Conservation (phyloP, 92 coral and sea anemone species). For the Zoanthus solanderi region DNA sequence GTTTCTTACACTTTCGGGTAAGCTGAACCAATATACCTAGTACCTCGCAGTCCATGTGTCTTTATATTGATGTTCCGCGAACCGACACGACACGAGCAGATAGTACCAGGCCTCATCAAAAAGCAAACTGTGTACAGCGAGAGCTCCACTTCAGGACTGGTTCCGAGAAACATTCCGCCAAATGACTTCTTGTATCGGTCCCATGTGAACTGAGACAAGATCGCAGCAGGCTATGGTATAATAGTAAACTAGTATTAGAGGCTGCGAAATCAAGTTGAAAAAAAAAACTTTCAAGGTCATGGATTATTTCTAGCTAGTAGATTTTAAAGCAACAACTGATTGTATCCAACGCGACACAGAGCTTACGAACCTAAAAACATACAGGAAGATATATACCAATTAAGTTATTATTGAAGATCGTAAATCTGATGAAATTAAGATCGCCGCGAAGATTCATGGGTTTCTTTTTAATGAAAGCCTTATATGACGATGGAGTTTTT, state of each 20-base stretch:
- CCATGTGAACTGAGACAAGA: slow-evolving; percentile 22
- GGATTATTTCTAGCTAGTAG: no score
- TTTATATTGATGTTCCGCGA: slow-evolving; percentile 10
- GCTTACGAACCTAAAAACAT: no score
- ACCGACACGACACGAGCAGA: slow-evolving; percentile 31
- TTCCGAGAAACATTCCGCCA: slow-evolving; percentile 43
- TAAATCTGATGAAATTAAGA: no score
- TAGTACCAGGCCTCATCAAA: slow-evolving; percentile 39
- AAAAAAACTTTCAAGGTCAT: no score
- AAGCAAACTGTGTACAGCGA: slow-evolving; percentile 39
- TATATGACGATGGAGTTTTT: no score
- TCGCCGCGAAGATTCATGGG: no score
- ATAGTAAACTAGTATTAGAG: not conserved
- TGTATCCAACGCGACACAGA: no score
- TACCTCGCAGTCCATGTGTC: slow-evolving; percentile 12
- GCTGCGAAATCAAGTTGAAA: no score
- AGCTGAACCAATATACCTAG: slow-evolving; percentile 26
- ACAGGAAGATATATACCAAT: no score
- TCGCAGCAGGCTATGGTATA: slow-evolving; percentile 24
- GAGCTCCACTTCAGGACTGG: slow-evolving; percentile 45
- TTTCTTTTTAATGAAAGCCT: no score
- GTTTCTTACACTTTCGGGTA: slow-evolving; percentile 10
- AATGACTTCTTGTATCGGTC: not conserved
- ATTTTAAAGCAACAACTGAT: no score
- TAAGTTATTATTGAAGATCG: no score